These are phyloP conservation scores for Dryomyza anilis DNA, from an alignment of 2,888 invertebrate genomes.

Conservation along the genomic window DNA sequence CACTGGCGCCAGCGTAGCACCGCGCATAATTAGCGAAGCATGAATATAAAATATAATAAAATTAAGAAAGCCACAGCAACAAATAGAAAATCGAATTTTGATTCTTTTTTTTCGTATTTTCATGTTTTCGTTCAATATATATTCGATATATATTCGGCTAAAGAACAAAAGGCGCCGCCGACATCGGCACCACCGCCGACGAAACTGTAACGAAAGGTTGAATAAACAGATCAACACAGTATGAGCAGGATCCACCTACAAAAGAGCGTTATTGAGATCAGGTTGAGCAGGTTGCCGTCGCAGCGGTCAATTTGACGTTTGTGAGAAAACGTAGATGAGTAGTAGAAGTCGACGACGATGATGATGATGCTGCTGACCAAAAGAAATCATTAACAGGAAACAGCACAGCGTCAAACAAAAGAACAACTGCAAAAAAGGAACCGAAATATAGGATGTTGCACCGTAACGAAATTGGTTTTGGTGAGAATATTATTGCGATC, in stretches of 20 bases:
- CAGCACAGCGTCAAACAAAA: neutral
- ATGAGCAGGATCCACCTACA: constrained; percentile 4
- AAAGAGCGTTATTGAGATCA: too few species aligned
- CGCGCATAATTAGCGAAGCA: constrained; percentile 41
- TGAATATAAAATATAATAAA: constrained; percentile 5
- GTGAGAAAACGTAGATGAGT: neutral
- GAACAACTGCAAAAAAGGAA: too few species aligned
- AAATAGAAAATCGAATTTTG: constrained; percentile 16
- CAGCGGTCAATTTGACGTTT: neutral
- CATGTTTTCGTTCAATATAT: constrained; percentile 7
- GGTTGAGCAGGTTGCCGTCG: too few species aligned
- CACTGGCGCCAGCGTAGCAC: constrained; percentile 39
- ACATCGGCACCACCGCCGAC: constrained; percentile 27
- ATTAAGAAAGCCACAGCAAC: neutral
- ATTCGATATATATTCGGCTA: constrained; percentile 4
- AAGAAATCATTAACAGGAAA: neutral
- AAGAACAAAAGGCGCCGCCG: constrained; percentile 30
- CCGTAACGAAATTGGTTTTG: too few species aligned
- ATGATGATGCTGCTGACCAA: neutral
- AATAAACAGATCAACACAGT: constrained; percentile 19
- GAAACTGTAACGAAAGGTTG: constrained; percentile 38
- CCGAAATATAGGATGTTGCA: too few species aligned
- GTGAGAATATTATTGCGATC: too few species aligned
- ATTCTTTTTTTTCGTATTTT: constrained; percentile 29
- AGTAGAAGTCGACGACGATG: neutral